Base-by-base conservation (phyloP, 2,888 invertebrate species). In the Masnerella sp. region DNA sequence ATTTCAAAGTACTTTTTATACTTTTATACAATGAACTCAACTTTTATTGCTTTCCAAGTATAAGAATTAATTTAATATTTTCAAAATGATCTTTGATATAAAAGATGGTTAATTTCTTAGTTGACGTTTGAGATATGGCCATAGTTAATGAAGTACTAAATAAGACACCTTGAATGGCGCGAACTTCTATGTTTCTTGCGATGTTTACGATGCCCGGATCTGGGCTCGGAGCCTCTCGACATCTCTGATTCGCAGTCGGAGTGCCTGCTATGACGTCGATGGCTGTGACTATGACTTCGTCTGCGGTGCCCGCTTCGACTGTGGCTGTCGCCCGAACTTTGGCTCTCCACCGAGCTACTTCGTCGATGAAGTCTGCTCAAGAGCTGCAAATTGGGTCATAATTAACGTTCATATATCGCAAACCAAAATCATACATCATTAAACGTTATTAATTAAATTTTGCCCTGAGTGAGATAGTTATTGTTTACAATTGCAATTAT, bases 201-300 rank as follows among this genome's bases (percentile, higher is more conserved):
- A 80, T 93, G 93, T 65, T 93, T 92, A 68, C 94, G 90, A 74
- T 87, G 87, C 12, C 93, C 93, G 5, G 95, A 95, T 77, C 94
- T 91, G 36, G 84, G 83, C 11, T 93, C 94, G 5, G 96, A 96
- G 36, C 95, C 93, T 71, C 95, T 92, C 0, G 96, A 96, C 78
- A 95, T 88, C 88, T 96, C 96, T 82, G 96, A 96, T 88, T 96
- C 96, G 78, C 95, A 96, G 85, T 96, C 96, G 0, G 96, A 96
- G 78, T 95, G 92, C 82, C 93, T 90, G 77, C 94, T 86, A 71
- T 87, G 91, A 80, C 95, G 94, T 32, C 95, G 92, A 85, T 95
- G 95, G 81, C 92, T 91, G 86, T 94, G 93, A 82, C 94, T 93
- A 82, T 90, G 89, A 82, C 90, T 90, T 59, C 95, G 94, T 49